phyloP scores from a whole-genome alignment of 2,797 vertebrate species.

The Pseudochirops corinnae region DNA sequence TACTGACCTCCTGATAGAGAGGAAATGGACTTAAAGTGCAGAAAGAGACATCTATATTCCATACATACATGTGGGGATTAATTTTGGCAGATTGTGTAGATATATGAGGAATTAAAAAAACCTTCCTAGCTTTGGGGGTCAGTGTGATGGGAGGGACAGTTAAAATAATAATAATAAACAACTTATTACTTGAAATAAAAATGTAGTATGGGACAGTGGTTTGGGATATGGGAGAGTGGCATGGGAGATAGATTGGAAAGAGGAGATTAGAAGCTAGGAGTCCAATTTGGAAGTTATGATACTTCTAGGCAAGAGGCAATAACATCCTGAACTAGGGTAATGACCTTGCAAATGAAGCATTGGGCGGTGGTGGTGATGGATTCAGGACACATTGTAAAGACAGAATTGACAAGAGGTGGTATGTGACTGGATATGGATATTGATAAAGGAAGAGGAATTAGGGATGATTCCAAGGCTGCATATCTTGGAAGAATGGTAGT shows the following conservation, averaged over 20 bases:
- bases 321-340: background rate
- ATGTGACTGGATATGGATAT: background rate
- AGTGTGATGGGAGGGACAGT: background rate
- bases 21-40: background rate
- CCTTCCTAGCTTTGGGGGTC: background rate
- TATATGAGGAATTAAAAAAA: background rate
- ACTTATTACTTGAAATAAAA: background rate
- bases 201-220: background rate
- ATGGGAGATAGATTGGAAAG: background rate
- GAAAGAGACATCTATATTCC: background rate
- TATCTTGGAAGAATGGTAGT: background rate
- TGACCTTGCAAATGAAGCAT: background rate
- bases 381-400: background rate
- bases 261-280: background rate
- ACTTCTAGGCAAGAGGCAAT: background rate
- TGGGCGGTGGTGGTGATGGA: background rate
- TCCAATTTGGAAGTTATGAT: background rate
- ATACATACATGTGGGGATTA: background rate
- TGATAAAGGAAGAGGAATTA: background rate
- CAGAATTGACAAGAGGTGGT: background rate
- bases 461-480: background rate
- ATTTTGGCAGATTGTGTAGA: background rate
- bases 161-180: background rate
- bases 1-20: background rate
- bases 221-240: background rate